These are phyloP conservation scores for Caradrina clavipalpis DNA, from an alignment of 2,888 invertebrate genomes.

Conservation along the genomic window DNA sequence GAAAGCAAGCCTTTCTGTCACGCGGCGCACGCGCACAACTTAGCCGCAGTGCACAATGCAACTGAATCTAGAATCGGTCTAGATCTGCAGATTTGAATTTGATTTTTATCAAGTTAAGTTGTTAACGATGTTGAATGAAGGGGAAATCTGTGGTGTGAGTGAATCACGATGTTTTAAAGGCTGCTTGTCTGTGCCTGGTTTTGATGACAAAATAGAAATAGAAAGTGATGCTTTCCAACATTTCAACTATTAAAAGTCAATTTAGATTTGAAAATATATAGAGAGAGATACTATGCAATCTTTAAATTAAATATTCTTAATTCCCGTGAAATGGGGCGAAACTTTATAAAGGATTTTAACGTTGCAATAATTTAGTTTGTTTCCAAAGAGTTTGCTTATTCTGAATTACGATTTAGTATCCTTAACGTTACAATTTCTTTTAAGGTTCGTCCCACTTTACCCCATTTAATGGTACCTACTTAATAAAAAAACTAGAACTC, in stretches of 20 bases:
- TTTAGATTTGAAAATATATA: neutral
- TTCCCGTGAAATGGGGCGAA: too few species aligned
- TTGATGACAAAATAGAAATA: constrained; percentile 24
- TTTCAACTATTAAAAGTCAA: neutral
- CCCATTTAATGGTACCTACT: too few species aligned
- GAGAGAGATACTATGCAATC: neutral
- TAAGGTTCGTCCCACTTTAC: too few species aligned
- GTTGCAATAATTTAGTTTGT: too few species aligned
- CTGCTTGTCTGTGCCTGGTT: neutral
- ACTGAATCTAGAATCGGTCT: constrained; percentile 45
- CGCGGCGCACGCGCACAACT: constrained; percentile 71
- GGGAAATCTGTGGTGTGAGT: constrained; percentile 25
- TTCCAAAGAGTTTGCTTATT: too few species aligned
- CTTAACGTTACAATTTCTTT: too few species aligned
- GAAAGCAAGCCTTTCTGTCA: constrained; percentile 74
- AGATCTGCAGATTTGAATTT: constrained; percentile 48
- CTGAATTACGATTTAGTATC: too few species aligned
- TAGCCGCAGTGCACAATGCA: constrained; percentile 64
- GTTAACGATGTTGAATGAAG: constrained; percentile 33
- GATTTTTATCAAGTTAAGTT: constrained; percentile 37
- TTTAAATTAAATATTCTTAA: too few species aligned
- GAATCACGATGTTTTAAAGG: constrained; percentile 26
- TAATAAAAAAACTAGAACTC: neutral
- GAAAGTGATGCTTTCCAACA: constrained; percentile 5
- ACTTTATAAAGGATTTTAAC: too few species aligned